A percentile compares a stretch with the other conserved stretches of the same genome.
phyloP scores from a whole-genome alignment of 1,140 invertebrate genomes.

The Oncopodura yosiiana region DNA sequence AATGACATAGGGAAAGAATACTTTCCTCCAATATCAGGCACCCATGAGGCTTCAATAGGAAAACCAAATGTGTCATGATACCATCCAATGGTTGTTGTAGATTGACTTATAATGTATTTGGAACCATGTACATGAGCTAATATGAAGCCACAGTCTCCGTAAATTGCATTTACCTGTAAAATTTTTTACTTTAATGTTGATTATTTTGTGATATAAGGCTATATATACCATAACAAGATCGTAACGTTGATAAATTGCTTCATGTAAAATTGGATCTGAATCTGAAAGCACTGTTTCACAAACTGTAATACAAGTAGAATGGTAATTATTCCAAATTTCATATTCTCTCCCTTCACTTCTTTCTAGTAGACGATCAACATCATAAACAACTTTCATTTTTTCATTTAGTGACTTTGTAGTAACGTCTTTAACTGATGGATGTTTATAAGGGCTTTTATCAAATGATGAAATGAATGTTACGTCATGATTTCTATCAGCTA shows the following conservation, averaged over 20 bases:
- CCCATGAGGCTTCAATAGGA: conserved; percentile 18
- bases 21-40: conserved; percentile 13
- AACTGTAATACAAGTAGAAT: background rate
- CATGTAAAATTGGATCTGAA: background rate
- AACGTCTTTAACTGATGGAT: background rate
- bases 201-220: no score
- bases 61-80: conserved; percentile 21
- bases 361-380: conserved; percentile 11
- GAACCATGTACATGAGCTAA: no score
- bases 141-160: background rate
- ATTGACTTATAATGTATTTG: no score
- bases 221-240: no score
- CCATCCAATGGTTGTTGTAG: no score
- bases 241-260: background rate
- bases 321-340: conserved; percentile 1
- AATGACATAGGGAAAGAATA: conserved; percentile 16
- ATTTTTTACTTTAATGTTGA: background rate
- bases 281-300: background rate
- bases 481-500: conserved; percentile 16
- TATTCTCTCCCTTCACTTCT: background rate
- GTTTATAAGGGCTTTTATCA: background rate
- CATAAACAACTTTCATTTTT: conserved; percentile 7
- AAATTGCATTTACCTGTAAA: background rate
- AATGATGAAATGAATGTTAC: conserved; percentile 15
- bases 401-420: background rate